phyloP scores from a whole-genome alignment of 2,888 invertebrate genomes.

The Cynaeus angustus region DNA sequence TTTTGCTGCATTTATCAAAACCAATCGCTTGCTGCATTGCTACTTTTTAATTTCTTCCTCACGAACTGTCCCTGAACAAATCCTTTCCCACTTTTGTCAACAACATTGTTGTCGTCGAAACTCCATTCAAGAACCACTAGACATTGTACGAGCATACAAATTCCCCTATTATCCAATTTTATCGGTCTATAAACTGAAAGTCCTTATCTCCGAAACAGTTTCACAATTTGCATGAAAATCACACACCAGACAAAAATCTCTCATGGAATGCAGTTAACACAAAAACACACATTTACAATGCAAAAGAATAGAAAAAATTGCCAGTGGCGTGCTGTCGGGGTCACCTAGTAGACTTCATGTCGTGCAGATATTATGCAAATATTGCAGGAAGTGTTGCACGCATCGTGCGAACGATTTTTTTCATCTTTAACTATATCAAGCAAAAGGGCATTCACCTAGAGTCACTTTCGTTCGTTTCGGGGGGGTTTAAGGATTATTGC shows the following conservation, averaged over 20 bases:
- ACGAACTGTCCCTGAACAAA: background rate
- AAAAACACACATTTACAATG: constrained; percentile 41
- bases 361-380: constrained; percentile 35
- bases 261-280: constrained; percentile 38
- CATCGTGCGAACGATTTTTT: constrained; percentile 18
- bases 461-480: constrained; percentile 21
- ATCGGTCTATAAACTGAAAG: constrained; percentile 8
- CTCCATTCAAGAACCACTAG: background rate
- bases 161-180: background rate
- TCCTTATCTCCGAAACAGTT: background rate
- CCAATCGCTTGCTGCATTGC: background rate
- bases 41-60: background rate
- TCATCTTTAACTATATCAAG: background rate
- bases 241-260: background rate
- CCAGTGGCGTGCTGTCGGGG: background rate
- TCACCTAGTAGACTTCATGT: background rate
- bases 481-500: constrained; percentile 7
- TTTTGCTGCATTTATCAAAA: background rate
- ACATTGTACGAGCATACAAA: background rate
- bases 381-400: constrained; percentile 32
- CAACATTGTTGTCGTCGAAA: background rate
- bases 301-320: constrained; percentile 18
- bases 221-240: constrained; percentile 32
- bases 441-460: constrained; percentile 34
- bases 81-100: background rate